Evolutionary conservation across 1,140 invertebrate genomes (phyloP), one percentile per base, ranked within the genome.

Genomic region (Charaxes varanes): DNA sequence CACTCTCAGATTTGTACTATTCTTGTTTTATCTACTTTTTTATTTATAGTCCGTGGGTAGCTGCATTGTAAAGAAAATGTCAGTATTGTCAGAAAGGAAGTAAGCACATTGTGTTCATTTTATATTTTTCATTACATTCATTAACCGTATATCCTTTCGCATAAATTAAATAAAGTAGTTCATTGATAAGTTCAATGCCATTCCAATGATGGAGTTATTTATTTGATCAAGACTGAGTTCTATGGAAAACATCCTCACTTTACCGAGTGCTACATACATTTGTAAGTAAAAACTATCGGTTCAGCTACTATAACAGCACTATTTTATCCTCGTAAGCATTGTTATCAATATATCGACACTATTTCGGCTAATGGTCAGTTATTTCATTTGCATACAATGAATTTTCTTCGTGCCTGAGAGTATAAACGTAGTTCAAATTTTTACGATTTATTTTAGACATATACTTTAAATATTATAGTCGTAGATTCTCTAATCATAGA

Each of bases 321-420:
- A 8, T 23, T 6, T 22, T 28, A 41, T 31, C 34, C 42, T 38
- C 42, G 27, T 33, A 36, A 17, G 55, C 46, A 43, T 61, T 63
- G 56, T 62, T 51, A 58, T 55, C 51, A 30, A 54, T 54, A 40
- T 62, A 68, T 45, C 37, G 51, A 61, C 53, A 62, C 71, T 67
- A 71, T 70, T 70, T 71, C 59, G 37, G 62, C 60, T 77, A 78
- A 66, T 66, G 56, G 57, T 65, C 57, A 55, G 41, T 50, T 43
- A 56, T 69, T 68, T 69, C 16, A 78, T 81, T 81, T 74, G 72
- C 73, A 78, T 81, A 74, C 68, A 77, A 74, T 78, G 46, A 57
- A 37, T 56, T 68, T 60, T 59, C 51, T 50, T 62, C 47, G 35
- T 59, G 68, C 58, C 58, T 70, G 56, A 56, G 53, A 23, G 38